These are phyloP conservation scores for Encarsia formosa DNA, from an alignment of 2,888 invertebrate species.

Conservation along the genomic window DNA sequence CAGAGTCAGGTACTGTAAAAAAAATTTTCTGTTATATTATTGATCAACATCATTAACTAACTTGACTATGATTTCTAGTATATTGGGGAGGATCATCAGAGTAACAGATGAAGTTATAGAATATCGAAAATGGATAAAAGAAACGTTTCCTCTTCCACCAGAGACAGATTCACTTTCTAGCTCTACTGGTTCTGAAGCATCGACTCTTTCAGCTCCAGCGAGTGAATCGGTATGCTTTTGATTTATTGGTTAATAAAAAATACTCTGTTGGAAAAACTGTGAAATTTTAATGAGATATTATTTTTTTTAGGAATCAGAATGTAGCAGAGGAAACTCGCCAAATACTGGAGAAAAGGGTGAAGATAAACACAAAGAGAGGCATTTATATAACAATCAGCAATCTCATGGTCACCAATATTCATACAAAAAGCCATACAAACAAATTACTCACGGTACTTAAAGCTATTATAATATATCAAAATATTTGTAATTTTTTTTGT, in stretches of 20 bases:
- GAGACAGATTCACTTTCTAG: slow-evolving; percentile 48
- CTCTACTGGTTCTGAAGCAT: slow-evolving; percentile 49
- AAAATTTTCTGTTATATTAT: background rate
- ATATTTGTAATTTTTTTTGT: background rate
- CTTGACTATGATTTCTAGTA: slow-evolving; percentile 51
- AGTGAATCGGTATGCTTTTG: slow-evolving; percentile 45
- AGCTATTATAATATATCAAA: slow-evolving; percentile 11
- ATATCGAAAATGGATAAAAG: slow-evolving; percentile 66
- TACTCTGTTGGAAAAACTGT: background rate
- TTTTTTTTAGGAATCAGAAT: slow-evolving; percentile 44
- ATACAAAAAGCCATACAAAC: slow-evolving; percentile 46
- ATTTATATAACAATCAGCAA: slow-evolving; percentile 42
- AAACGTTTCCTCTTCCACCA: slow-evolving; percentile 49
- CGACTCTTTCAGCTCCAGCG: slow-evolving; percentile 48
- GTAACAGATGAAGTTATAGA: slow-evolving; percentile 89
- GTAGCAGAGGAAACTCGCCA: slow-evolving; percentile 50
- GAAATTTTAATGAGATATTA: background rate
- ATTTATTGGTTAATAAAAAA: background rate
- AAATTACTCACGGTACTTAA: slow-evolving; percentile 41
- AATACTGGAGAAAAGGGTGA: slow-evolving; percentile 46
- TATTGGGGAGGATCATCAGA: slow-evolving; percentile 86
- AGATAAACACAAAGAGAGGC: slow-evolving; percentile 43
- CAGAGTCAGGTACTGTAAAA: slow-evolving; percentile 47
- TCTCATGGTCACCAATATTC: slow-evolving; percentile 40
- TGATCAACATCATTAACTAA: background rate